These are phyloP conservation scores for Frankliniella fusca DNA, from an alignment of 2,888 invertebrate species.

Conservation along the genomic window DNA sequence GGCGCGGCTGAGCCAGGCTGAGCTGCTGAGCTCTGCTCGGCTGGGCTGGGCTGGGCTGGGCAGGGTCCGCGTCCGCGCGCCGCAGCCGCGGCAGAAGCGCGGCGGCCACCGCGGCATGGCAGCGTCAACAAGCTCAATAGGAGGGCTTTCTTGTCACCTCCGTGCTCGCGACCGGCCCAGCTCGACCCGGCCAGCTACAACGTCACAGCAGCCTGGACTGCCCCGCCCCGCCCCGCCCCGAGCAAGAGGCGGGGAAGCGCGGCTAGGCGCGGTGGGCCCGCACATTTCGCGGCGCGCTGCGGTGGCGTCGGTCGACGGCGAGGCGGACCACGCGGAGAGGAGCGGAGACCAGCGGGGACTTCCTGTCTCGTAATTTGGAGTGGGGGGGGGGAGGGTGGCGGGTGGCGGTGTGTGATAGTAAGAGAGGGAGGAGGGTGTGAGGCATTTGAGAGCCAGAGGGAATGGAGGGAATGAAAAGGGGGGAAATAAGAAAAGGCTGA, in stretches of 20 bases:
- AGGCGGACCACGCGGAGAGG: no score
- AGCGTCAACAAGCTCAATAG: constrained; percentile 10
- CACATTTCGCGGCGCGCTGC: neutral
- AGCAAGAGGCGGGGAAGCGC: neutral
- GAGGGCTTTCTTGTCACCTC: neutral
- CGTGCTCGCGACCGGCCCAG: neutral
- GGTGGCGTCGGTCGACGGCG: neutral
- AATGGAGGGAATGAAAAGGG: no score
- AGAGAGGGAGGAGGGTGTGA: no score
- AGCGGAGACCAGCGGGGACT: no score
- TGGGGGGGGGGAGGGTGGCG: neutral
- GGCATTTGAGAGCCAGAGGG: no score
- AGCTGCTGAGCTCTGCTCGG: no score
- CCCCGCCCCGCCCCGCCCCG: neutral
- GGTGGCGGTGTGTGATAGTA: neutral
- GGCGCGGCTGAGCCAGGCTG: no score
- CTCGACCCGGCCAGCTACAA: neutral
- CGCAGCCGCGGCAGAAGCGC: no score
- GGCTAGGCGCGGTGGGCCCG: neutral
- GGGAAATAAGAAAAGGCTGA: no score
- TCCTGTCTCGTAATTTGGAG: neutral
- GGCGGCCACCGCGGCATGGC: neutral
- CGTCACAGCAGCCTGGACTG: neutral
- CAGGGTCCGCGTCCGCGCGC: neutral
- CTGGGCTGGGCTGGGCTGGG: neutral